Conservation (phyloP, 1,140 invertebrate genomes). For the Ganaspis sp. region DNA sequence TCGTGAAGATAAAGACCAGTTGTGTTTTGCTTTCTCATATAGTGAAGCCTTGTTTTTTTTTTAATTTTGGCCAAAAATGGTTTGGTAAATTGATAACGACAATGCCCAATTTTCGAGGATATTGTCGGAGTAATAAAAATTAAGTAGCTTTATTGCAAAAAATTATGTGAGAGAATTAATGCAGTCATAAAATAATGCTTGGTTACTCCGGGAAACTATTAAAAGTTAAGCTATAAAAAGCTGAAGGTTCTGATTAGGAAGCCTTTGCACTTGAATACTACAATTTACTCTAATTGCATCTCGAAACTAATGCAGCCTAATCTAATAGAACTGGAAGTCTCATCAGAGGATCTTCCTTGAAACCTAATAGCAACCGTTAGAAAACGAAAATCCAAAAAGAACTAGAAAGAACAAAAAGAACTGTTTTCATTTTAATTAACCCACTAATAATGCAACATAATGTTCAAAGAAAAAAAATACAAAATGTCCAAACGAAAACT, state of each 20-base stretch:
- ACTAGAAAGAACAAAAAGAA: not conserved
- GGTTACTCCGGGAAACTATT: conserved; percentile 2
- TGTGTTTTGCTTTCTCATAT: too few relatives aligned
- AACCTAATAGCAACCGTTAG: not conserved
- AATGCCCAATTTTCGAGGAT: not conserved
- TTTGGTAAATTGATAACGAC: too few relatives aligned
- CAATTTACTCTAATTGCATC: conserved; percentile 15
- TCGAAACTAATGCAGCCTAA: conserved; percentile 21
- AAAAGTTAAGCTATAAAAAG: conserved; percentile 6
- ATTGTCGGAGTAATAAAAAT: not conserved
- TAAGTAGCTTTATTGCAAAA: not conserved
- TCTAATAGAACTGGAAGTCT: not conserved
- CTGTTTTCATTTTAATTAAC: too few relatives aligned
- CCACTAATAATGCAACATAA: too few relatives aligned
- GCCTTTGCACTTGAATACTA: conserved; percentile 12
- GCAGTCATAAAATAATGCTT: not conserved
- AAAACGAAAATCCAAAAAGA: not conserved
- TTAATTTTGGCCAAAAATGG: too few relatives aligned
- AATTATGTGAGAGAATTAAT: not conserved
- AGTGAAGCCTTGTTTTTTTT: too few relatives aligned
- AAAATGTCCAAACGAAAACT: too few relatives aligned
- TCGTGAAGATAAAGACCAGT: too few relatives aligned
- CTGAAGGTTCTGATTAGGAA: conserved; percentile 22
- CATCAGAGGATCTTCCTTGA: conserved; percentile 14
- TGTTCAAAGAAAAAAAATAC: too few relatives aligned